phyloP scores from a whole-genome alignment of 1,140 invertebrate genomes.

The honey bee (Apis mellifera) region Amel_HAv3.1 CM009934.2:6522501-6523000 shows the following conservation, averaged over 20 bases:
- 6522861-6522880: slow-evolving; percentile 49
- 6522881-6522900: slow-evolving; percentile 72
- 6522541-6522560: background rate
- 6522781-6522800: slow-evolving; percentile 34
- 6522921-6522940: background rate
- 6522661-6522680: slow-evolving; percentile 62
- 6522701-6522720: slow-evolving; percentile 80
- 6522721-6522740: slow-evolving; percentile 78
- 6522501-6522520: background rate
- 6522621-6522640: slow-evolving; percentile 28
- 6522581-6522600: background rate
- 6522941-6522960: slow-evolving; percentile 19
- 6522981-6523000: slow-evolving; percentile 16
- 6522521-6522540: background rate
- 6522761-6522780: background rate
- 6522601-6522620: background rate
- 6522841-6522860: slow-evolving; percentile 38
- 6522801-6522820: slow-evolving; percentile 50
- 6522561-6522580: background rate
- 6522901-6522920: background rate
- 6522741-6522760: too few relatives aligned
- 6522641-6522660: slow-evolving; percentile 15
- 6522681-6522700: slow-evolving; percentile 77
- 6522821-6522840: slow-evolving; percentile 42
- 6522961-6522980: slow-evolving; percentile 31